These are phyloP conservation scores for Psittacus erithacus DNA, from an alignment of 2,113 vertebrate species.

Conservation along the genomic window DNA sequence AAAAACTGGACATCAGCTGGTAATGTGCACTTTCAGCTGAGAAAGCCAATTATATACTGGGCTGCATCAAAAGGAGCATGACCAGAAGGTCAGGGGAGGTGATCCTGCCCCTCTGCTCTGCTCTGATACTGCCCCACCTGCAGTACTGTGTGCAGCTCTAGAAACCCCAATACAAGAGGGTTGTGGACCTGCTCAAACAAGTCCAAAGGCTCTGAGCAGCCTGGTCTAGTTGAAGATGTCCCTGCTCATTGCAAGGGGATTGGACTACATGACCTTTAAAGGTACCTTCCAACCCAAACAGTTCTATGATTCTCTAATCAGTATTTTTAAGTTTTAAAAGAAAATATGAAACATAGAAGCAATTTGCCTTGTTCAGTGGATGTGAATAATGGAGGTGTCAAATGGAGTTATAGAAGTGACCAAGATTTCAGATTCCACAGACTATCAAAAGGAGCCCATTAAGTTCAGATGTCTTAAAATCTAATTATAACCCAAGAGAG, in stretches of 20 bases:
- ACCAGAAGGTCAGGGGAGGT: neutral
- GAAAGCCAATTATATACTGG: neutral
- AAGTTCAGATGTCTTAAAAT: slow-evolving; percentile 20
- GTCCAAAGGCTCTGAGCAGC: neutral
- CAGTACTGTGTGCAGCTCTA: neutral
- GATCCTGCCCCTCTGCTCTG: neutral
- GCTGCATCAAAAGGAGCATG: neutral
- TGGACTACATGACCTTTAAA: neutral
- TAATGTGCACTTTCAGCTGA: neutral
- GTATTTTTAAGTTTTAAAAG: neutral
- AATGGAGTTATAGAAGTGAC: neutral
- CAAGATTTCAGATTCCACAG: neutral
- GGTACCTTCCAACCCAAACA: neutral
- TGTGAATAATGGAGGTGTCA: neutral
- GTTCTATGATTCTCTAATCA: neutral
- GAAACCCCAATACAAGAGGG: neutral
- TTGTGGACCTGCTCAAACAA: neutral
- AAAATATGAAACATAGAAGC: neutral
- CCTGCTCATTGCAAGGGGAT: neutral
- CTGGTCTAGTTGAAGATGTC: neutral
- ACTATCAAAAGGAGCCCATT: neutral
- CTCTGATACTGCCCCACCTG: neutral
- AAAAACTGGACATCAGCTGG: neutral
- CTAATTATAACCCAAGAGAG: slow-evolving; percentile 3
- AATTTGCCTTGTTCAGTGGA: neutral